Evolutionary conservation across 2,888 invertebrate genomes (phyloP), one percentile per base, ranked within the genome.

Genomic region (Malacosoma neustria): DNA sequence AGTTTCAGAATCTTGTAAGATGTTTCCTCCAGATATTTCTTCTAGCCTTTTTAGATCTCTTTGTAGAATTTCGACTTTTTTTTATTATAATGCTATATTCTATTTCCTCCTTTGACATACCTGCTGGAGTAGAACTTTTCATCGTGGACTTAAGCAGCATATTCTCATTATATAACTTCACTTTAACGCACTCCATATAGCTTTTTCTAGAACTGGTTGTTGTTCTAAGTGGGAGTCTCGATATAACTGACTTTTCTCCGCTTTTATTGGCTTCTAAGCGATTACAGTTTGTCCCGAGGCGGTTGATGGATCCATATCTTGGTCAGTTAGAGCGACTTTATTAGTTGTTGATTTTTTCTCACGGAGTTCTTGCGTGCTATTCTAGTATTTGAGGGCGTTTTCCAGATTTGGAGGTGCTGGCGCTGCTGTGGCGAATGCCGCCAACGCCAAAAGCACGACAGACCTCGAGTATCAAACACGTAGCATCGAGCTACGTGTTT

Each of bases 181-280:
- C 72, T 52, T 72, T 72, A n/a, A 80, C 67, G 57, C 75, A 72
- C 41, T 74, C 67, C 12, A 62, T 64, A 38, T 79, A 80, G 29
- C 57, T 62, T 43, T 74, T 72, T 12, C 55, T 49, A 29, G 75
- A 62, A 45, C 71, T 70, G 6, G 61, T n/a, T 66, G 57, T 39
- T 61, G 57, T 49, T 76, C 75, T 46, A 76, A 79, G 7, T 72
- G 73, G n/a, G 76, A 77, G 45, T 73, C 66, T 9, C 76, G 69
- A 47, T 69, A 80, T 3, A 75, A 45, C 13, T 63, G 70, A 40
- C 74, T 79, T 45, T 74, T 79, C 51, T 75, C 72, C 3, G 77
- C 66, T 13, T 75, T 60, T 33, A 79, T 54, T 3, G 77, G 75
- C 37, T 71, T 79, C 39, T 71, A 73, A 33, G 62, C 42, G 31